Conservation (phyloP, 2,888 invertebrate genomes). For the Bibio marci region DNA sequence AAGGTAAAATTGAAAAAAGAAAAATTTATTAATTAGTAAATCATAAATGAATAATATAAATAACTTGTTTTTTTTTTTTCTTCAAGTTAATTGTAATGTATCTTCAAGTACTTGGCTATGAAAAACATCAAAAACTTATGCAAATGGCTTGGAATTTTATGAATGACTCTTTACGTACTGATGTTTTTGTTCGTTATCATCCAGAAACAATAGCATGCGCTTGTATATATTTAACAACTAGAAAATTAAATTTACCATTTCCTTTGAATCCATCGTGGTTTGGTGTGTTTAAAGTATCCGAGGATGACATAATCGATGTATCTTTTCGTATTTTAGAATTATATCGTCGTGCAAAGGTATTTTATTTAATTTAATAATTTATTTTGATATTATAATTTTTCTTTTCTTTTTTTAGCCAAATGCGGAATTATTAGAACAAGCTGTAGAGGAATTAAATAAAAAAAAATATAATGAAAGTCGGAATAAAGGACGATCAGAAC, state of each 20-base stretch:
- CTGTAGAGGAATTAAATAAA: constrained; percentile 48
- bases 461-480: constrained; percentile 42
- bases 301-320: constrained; percentile 70
- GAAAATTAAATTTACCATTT: constrained; percentile 68
- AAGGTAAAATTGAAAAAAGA: constrained; percentile 33
- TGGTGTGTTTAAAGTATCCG: constrained; percentile 65
- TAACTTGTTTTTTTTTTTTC: constrained; percentile 17
- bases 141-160: constrained; percentile 99
- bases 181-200: constrained; percentile 88
- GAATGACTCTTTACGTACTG: constrained; percentile 95
- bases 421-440: constrained; percentile 52
- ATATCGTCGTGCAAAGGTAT: constrained; percentile 56
- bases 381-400: background rate
- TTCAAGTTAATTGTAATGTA: constrained; percentile 65
- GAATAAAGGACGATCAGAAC: constrained; percentile 23
- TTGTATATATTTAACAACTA: constrained; percentile 91
- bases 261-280: constrained; percentile 86
- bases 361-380: background rate
- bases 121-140: constrained; percentile 75
- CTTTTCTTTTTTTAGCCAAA: constrained; percentile 31
- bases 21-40: constrained; percentile 4
- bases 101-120: constrained; percentile 77
- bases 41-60: background rate
- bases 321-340: constrained; percentile 65
- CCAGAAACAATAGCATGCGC: constrained; percentile 98